Base-by-base conservation (phyloP, 2,113 vertebrate genomes). In the Rynchops niger region DNA sequence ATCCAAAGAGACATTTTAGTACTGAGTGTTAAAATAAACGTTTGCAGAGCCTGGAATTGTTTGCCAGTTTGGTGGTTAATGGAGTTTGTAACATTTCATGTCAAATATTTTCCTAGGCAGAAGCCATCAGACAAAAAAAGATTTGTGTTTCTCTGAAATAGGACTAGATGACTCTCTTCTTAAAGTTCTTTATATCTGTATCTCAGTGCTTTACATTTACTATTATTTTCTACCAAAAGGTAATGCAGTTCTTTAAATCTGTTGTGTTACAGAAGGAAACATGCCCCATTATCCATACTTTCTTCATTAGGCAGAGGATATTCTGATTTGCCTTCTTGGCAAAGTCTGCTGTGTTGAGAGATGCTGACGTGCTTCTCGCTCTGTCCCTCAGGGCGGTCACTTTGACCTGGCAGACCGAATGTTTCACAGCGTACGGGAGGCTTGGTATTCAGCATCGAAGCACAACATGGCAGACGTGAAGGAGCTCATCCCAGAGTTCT, bases 401-500 rank as follows among this genome's bases (percentile, higher is more conserved):
- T 99, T 99, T 7, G 99, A 99, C 98, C 97, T 99, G 97, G 99
- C 99, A 5, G 99, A 99, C 98, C 97, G 99, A 72, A 99, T 99
- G 99, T 99, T 99, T 97, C 99, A 99, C 98, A 99, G 99, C 3
- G 98, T 99, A 6, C 98, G 99, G 0, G 99, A 99, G 94, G 99
- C 99, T 76, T 99, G 99, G 99, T 98, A 99, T 55, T 99, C 99
- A 0, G 99, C 99, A 3, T 99, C 99, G 23, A 99, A 99, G 95
- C 99, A 99, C 98, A 99, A 99, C 98, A 99, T 99, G 99, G 99
- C 99, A 11, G 99, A 99, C 0, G 99, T 99, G 12, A 99, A 99
- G 96, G 99, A 99, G 93, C 99, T 99, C 69, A 99, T 99, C 97
- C 99, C 99, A 0, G 99, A 99, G 97, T 99, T 99, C 97, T 99